Evolutionary conservation across 2,113 vertebrate species (phyloP), one percentile per base, ranked within the genome.

Genomic region (Hyaena hyaena): DNA sequence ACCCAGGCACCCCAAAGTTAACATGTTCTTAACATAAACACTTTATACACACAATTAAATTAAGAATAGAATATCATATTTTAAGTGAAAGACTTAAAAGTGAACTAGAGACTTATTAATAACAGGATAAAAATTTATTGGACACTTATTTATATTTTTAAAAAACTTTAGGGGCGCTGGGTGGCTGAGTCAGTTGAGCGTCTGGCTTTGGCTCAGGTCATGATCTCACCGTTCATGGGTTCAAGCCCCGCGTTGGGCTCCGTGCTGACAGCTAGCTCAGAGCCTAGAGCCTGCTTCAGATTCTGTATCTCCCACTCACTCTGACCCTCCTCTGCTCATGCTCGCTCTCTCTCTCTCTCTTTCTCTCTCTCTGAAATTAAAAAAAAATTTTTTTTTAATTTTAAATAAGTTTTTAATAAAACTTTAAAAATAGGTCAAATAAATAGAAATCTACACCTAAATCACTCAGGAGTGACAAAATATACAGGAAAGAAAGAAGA

Each of bases 381-480:
- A 39, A 39, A 39, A 39, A 39, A 39, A 39, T 39, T 39, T 35
- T 35, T 35, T 35, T 35, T 35, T 39, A 39, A 39, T 39, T 39
- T 39, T 39, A 39, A 39, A 39, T 39, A 39, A 39, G 4, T 39
- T 90, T 66, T 85, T 80, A n/a, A 43, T 39, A 33, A 73, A 71
- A 55, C 11, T 93, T 89, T 69, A 97, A 80, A 88, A 93, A 92
- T 9, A 85, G 5, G 58, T 63, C 53, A 81, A 53, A 81, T 14
- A 89, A 96, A 92, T 15, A 89, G 14, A 39, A 93, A 88, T 92
- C 16, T 86, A 8, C 50, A 35, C 15, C 33, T 61, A 89, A 91
- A 71, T 50, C 10, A 81, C 19, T 4, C 5, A 74, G 21, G 26
- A 74, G 79, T 80, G 81, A 89, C 17, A 86, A 48, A 93, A 65